Evolutionary conservation across 2,113 vertebrate genomes (phyloP).

Genomic region (Thinocorus orbignyianus): DNA sequence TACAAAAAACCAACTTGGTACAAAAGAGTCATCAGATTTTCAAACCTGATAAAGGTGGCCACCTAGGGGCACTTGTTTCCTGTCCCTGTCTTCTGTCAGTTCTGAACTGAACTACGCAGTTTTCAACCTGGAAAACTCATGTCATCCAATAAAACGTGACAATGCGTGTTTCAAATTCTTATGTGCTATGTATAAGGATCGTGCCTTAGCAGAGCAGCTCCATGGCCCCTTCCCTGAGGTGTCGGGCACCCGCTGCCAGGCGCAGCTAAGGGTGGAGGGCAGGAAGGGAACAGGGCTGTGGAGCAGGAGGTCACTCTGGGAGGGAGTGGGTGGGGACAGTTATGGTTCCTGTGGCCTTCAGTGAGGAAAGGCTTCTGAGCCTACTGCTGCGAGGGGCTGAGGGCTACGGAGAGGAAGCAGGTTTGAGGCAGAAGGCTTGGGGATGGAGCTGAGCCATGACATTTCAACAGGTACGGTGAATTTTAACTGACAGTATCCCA

Average conservation of each 20-base stretch:
- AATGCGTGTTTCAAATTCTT: rapidly evolving
- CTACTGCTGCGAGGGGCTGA: neutral
- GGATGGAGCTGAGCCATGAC: neutral
- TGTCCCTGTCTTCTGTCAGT: neutral
- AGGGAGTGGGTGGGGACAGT: rapidly evolving
- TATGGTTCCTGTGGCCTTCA: neutral
- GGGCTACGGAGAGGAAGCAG: neutral
- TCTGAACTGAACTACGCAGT: neutral
- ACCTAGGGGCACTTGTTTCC: neutral
- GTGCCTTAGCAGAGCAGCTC: neutral
- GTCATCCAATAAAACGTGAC: neutral
- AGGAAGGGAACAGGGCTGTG: neutral
- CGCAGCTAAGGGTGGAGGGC: no score
- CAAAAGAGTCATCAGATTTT: neutral
- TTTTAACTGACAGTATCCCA: rapidly evolving
- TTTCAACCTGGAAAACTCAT: neutral
- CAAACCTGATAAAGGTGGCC: neutral
- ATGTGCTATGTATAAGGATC: rapidly evolving
- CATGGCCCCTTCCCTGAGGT: neutral
- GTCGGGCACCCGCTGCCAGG: neutral
- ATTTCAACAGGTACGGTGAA: neutral
- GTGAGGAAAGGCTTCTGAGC: neutral
- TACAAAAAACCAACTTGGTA: neutral
- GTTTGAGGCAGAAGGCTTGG: neutral
- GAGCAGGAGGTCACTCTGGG: neutral